Percentiles rank a stretch among this genome's conserved stretches.
phyloP scores from a whole-genome alignment of 2,113 vertebrate genomes.

The Sturnira hondurensis region DNA sequence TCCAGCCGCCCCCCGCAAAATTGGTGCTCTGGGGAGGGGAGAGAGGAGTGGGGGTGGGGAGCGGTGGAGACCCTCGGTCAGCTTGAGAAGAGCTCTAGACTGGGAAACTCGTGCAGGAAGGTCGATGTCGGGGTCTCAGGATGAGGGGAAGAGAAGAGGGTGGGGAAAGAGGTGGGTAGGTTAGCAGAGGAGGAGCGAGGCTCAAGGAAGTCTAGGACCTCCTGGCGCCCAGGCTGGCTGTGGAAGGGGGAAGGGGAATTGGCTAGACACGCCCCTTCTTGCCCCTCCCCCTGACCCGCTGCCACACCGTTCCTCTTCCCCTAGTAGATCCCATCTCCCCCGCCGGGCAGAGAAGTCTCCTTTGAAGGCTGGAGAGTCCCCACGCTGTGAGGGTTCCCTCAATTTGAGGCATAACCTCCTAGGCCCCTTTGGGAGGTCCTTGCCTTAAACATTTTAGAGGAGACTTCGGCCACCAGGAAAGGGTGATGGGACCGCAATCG shows the following conservation, averaged over 20 bases:
- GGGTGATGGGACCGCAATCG: conserved; percentile 69
- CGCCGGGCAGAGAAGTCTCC: conserved; percentile 25
- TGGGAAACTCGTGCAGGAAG: conserved; percentile 7
- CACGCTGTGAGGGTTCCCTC: background rate
- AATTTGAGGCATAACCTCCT: conserved; percentile 1
- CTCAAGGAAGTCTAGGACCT: background rate
- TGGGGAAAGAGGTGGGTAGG: background rate
- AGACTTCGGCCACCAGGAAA: conserved; percentile 40
- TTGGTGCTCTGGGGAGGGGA: conserved; percentile 84
- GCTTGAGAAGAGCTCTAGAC: background rate
- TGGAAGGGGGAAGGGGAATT: background rate
- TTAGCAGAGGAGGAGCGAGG: conserved; percentile 33
- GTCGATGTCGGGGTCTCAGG: conserved; percentile 20
- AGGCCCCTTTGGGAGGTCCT: background rate
- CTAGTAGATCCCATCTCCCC: conserved; percentile 69
- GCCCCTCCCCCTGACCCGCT: conserved; percentile 53
- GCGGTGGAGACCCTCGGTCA: conserved; percentile 41
- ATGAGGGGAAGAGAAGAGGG: background rate
- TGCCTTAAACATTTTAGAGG: conserved; percentile 23
- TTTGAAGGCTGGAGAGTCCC: background rate
- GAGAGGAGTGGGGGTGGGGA: conserved; percentile 25
- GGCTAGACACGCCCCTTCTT: conserved; percentile 21
- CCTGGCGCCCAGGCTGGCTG: background rate
- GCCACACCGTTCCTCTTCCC: conserved; percentile 54
- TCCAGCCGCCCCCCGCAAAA: conserved; percentile 91